Evolutionary conservation across 2,888 invertebrate species (phyloP), one percentile per base, ranked within the genome.

Genomic region (Plebejus melissa): DNA sequence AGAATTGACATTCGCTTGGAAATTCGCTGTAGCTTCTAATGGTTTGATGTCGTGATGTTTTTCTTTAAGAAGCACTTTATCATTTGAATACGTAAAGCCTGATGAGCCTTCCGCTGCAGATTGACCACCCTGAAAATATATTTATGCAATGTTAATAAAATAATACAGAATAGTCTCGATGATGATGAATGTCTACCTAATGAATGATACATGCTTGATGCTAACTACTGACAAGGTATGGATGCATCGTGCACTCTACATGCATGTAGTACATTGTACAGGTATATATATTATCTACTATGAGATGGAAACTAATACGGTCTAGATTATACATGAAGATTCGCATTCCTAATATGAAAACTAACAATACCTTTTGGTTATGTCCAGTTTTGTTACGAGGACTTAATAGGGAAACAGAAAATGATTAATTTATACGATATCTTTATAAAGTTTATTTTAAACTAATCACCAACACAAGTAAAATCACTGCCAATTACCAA

Each of bases 121-220:
- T 79, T 86, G 86, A 36, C 90, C 90, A 65, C 86, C 89, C 91
- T 91, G 83, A 74, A 82, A 83, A 22, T 22, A 22, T 69, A 74
- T 6, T 74, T 22, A 60, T 6, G 28, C 2, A 38, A 38, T 38
- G 7, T 36, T 36, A 69, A 16, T 69, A 36, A 71, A 38, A 11
- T 71, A 46, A 16, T 41, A 71, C n/a, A 46, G 41, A 7, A 46
- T 41, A 41, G 4, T 16, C 2, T n/a, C 9, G 5, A 46, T 41
- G 11, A 70, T 50, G 3, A 72, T 54, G 32, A 13, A 36, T 65
- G 32, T 65, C 32, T 36, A 13, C 65, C 65, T 65, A 13, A 65
- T 65, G 65, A 65, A 54, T 72, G 54, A 54, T 72, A 50, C 72
- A 72, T 72, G 72, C 72, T 71, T 36, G 16, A 65, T 13, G 13